These are phyloP conservation scores for Progne subis DNA, from an alignment of 2,113 vertebrate genomes.

Conservation along the genomic window DNA sequence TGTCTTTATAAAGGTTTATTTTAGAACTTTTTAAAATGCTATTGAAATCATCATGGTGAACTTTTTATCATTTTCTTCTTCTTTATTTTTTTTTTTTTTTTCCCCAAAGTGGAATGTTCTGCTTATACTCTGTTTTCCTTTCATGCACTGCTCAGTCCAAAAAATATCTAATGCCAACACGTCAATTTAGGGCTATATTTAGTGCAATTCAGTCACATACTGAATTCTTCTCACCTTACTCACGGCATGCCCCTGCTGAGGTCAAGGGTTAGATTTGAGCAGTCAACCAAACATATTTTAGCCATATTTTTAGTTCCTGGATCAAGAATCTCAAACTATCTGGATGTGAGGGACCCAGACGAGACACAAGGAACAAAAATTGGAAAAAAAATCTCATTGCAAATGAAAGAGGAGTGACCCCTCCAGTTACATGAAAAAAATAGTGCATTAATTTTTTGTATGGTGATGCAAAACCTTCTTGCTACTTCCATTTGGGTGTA, in stretches of 20 bases:
- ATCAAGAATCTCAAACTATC: background rate
- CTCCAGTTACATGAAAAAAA: background rate
- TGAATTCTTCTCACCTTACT: background rate
- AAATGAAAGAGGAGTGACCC: background rate
- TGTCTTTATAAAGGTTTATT: background rate
- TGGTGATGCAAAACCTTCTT: background rate
- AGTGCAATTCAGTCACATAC: background rate
- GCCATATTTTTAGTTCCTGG: background rate
- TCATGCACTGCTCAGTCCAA: background rate
- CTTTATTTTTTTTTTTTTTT: too few relatives aligned
- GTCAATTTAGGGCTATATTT: background rate
- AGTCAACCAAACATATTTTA: background rate
- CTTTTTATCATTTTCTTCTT: background rate
- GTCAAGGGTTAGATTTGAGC: background rate
- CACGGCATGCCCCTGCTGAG: accelerated
- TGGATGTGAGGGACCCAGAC: background rate
- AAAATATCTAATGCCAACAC: background rate
- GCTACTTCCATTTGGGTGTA: background rate
- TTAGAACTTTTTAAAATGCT: background rate
- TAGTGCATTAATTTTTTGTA: background rate
- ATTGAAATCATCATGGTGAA: background rate
- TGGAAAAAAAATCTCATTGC: background rate
- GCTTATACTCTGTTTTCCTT: background rate
- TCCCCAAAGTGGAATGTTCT: background rate
- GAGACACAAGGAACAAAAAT: background rate